Base-by-base conservation (phyloP, 2,113 vertebrate genomes). In the Tinamus guttatus region DNA sequence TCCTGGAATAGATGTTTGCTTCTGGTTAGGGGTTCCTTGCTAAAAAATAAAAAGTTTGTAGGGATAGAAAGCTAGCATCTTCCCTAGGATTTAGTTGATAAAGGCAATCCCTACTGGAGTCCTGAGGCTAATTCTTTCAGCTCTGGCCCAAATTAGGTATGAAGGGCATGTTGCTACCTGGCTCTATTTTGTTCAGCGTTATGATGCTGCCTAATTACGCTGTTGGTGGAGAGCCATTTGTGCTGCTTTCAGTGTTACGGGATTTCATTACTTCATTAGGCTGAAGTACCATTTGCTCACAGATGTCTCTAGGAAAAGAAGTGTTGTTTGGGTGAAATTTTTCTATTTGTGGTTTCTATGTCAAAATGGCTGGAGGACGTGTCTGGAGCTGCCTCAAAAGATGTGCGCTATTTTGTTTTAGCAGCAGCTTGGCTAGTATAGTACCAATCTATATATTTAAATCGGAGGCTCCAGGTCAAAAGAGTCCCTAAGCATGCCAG, bases 261-360 rank as follows among this genome's bases (percentile, higher is more conserved):
- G 86, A 63, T 92, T 92, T 94, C 95, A 89, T 96, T 94, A 88
- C 78, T 91, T 88, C 80, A 94, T 97, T 96, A 94, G 22, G 36
- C 70, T 94, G 68, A 81, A 93, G 93, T 92, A 40, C 86, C 79
- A 80, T 94, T 93, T 95, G 54, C 79, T 96, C 60, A 75, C 93
- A 94, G 92, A 96, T 95, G 89, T 85, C 73, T 92, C 27, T 56
- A 69, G 85, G 67, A 87, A 87, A 64, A 91, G 25, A 92, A 85
- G 67, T 17, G 85, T 87, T 92, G 68, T 92, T 95, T 94, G 93
- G 87, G 71, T 94, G 78, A 47, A 8, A 85, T 89, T 51, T 40
- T 75, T 75, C 65, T 92, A 0, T 92, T 95, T 84, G n/a, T 76
- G 83, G 24, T 90, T 94, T 92, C 63, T 94, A n/a, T 96, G 49